Conservation (phyloP, 2,888 invertebrate genomes). For the Aspidiotus rigidus region DNA sequence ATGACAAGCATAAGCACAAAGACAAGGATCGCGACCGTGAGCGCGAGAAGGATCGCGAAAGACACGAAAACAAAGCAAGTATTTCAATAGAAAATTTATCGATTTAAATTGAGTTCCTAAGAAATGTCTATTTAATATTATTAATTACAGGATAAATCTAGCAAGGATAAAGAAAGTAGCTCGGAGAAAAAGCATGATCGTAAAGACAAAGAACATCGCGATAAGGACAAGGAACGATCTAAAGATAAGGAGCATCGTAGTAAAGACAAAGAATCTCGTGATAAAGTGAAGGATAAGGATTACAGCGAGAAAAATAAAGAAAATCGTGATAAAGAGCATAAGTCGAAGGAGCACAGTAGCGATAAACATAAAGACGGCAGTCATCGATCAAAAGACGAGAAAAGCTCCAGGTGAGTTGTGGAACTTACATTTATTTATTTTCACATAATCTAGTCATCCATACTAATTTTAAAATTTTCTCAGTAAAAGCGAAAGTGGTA, state of each 20-base stretch:
- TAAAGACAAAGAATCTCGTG: conserved; percentile 36
- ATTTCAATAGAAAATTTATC: too few species aligned
- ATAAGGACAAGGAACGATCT: conserved; percentile 35
- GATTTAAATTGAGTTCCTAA: too few species aligned
- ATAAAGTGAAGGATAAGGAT: conserved; percentile 25
- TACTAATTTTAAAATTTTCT: background rate
- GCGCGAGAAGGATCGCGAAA: conserved; percentile 35
- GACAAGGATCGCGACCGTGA: conserved; percentile 49
- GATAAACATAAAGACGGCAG: conserved; percentile 38
- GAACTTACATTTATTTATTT: background rate
- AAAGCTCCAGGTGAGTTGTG: conserved; percentile 33
- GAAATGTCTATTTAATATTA: background rate
- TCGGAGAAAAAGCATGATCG: conserved; percentile 34
- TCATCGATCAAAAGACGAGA: conserved; percentile 38
- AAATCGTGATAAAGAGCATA: conserved; percentile 35
- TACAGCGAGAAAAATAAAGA: conserved; percentile 35
- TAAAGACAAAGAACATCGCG: conserved; percentile 40
- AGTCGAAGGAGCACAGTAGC: conserved; percentile 34
- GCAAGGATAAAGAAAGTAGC: conserved; percentile 22
- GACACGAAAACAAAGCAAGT: conserved; percentile 36
- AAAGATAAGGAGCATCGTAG: conserved; percentile 42
- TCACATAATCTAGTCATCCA: background rate
- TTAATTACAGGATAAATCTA: conserved; percentile 39
- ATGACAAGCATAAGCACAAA: conserved; percentile 47
- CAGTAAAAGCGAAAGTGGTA: conserved; percentile 29